Evolutionary conservation across 2,113 vertebrate species (phyloP), one percentile per base, ranked within the genome.

Genomic region (Calyptomena viridis): DNA sequence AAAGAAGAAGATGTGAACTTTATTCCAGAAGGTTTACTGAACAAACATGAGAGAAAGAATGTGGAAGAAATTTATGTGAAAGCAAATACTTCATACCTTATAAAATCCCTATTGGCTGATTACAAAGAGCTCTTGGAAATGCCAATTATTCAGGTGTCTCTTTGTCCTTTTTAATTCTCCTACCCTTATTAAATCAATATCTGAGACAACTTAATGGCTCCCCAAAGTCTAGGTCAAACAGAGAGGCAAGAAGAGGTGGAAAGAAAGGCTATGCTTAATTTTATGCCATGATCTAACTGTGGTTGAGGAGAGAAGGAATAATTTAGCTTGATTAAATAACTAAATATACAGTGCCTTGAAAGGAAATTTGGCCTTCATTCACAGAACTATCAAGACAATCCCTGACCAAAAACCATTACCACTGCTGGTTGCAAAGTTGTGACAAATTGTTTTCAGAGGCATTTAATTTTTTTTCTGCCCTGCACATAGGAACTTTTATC

Each of bases 81-180:
- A 95, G 86, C 85, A 95, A 97, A 93, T 87, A 93, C 83, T 90
- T 73, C 73, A 94, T 97, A 93, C 89, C 87, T 83, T 87, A 49
- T 75, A 87, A 96, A 93, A 96, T 93, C 90, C 94, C 89, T 84
- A 94, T 89, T 92, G 94, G 69, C 84, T 91, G 73, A 78, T 80
- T 95, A 89, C 89, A 88, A 97, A 97, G 96, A 94, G 87, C 87
- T 91, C 82, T 96, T 97, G 92, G 90, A 97, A 96, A 96, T 95
- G 77, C 90, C 93, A 97, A 93, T 97, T 97, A 96, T 91, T 87
- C 84, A 95, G 90, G 82, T 96, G 97, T 96, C 93, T 96, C 94
- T 96, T 95, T 96, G 94, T 97, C 95, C 50, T 67, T 88, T 96
- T 96, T 97, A 92, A 97, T 97, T 97, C 85, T 93, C 91, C 91